A percentile compares a stretch with the other conserved stretches of the same genome.
These are phyloP conservation scores for Orchestia grillus DNA, from an alignment of 1,140 invertebrate genomes.

Conservation along the genomic window DNA sequence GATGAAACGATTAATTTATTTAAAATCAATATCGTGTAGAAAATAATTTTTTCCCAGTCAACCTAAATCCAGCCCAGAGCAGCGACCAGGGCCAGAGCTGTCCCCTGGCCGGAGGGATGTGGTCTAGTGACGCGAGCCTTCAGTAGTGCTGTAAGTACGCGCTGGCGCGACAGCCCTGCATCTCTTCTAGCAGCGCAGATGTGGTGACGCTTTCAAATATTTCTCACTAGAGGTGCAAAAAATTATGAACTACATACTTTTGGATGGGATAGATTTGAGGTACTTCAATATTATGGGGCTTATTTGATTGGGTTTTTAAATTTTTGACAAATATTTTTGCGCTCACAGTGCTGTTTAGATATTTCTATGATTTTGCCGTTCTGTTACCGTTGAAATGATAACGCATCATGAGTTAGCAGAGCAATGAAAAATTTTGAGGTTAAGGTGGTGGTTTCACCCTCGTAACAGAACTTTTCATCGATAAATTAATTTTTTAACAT, in stretches of 20 bases:
- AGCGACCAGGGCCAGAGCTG: background rate
- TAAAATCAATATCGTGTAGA: background rate
- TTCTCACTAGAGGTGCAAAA: background rate
- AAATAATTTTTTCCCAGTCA: background rate
- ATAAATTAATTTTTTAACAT: too few relatives aligned
- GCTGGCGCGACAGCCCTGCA: background rate
- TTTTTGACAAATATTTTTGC: background rate
- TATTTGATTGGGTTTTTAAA: background rate
- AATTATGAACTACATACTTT: background rate
- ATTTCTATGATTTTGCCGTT: background rate
- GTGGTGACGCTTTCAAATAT: too few relatives aligned
- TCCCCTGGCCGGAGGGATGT: background rate
- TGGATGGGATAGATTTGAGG: background rate
- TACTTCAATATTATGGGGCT: background rate
- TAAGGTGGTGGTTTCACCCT: too few relatives aligned
- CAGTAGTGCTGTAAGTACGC: background rate
- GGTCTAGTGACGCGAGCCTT: background rate
- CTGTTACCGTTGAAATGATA: background rate
- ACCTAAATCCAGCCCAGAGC: background rate
- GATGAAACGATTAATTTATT: too few relatives aligned
- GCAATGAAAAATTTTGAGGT: too few relatives aligned
- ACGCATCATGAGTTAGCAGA: background rate
- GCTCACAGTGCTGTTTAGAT: background rate
- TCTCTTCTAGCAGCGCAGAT: too few relatives aligned
- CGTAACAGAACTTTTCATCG: too few relatives aligned